Conservation (phyloP, 23 tunicate genomes). For the Ciona savignyi region DNA sequence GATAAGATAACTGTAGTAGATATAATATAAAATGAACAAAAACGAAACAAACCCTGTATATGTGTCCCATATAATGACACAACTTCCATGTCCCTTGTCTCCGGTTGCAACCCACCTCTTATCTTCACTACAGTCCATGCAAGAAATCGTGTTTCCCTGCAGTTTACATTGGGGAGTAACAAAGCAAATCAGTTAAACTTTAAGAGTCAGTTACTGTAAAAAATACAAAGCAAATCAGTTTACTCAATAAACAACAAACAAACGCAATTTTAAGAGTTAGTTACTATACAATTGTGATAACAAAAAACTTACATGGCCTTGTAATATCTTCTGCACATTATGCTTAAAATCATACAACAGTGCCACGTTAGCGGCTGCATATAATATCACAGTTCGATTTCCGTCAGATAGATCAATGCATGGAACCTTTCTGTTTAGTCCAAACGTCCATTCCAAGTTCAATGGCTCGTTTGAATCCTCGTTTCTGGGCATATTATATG, state of each 20-base stretch:
- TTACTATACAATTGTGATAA: background rate
- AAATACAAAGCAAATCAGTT: no score
- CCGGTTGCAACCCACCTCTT: slow-evolving; percentile 81
- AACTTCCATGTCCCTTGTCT: slow-evolving; percentile 70
- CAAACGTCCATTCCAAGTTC: slow-evolving; percentile 78
- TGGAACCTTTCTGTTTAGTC: slow-evolving; percentile 69
- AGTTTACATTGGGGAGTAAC: background rate
- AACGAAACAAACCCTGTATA: slow-evolving; percentile 44
- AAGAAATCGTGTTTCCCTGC: slow-evolving; percentile 55
- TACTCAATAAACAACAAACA: background rate
- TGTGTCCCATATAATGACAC: slow-evolving; percentile 85
- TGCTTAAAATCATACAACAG: slow-evolving; percentile 65
- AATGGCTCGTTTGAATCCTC: slow-evolving; percentile 34
- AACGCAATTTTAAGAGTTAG: background rate
- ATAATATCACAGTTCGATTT: slow-evolving; percentile 28
- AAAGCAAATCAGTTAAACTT: no score
- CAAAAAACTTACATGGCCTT: slow-evolving; percentile 73
- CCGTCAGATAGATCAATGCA: slow-evolving; percentile 49
- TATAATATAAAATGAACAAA: no score
- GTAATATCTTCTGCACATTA: slow-evolving; percentile 61
- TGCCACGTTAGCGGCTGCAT: slow-evolving; percentile 82
- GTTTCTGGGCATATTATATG: no score
- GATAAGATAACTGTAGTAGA: no score
- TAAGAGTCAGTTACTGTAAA: no score
- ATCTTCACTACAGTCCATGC: slow-evolving; percentile 73